Percentiles rank a stretch among this genome's conserved stretches.
These are phyloP conservation scores for Holotrichia oblita DNA, from an alignment of 1,140 invertebrate species.

Conservation along the genomic window DNA sequence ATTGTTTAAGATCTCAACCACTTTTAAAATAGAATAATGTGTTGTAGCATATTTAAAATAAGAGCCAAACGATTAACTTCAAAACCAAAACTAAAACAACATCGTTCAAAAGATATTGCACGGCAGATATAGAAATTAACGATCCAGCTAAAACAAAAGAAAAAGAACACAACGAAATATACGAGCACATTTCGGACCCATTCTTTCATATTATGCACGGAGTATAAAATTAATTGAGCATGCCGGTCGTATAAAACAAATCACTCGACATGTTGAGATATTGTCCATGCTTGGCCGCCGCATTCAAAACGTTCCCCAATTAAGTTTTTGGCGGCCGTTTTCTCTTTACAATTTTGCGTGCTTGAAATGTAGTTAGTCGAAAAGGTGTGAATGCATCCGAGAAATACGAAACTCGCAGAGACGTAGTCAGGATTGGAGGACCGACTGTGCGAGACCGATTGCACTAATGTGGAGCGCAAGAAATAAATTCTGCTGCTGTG, in stretches of 20 bases:
- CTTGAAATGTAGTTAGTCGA: background rate
- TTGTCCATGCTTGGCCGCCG: background rate
- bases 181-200: background rate
- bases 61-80: too few relatives aligned
- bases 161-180: background rate
- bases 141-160: background rate
- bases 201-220: conserved; percentile 11
- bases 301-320: background rate
- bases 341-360: background rate
- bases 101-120: background rate
- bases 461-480: background rate
- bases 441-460: background rate
- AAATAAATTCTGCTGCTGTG: background rate
- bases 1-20: too few relatives aligned
- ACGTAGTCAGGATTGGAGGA: background rate
- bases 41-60: too few relatives aligned
- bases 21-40: too few relatives aligned
- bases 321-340: conserved; percentile 7
- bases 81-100: too few relatives aligned
- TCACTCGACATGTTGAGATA: background rate
- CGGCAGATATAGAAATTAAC: conserved; percentile 3
- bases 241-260: conserved; percentile 5
- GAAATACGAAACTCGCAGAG: background rate
- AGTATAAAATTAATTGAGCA: conserved; percentile 4
- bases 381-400: background rate